Percentiles rank a stretch among this genome's conserved stretches.
phyloP scores from a whole-genome alignment of 2,113 vertebrate species.

The Dasyurus viverrinus region DNA sequence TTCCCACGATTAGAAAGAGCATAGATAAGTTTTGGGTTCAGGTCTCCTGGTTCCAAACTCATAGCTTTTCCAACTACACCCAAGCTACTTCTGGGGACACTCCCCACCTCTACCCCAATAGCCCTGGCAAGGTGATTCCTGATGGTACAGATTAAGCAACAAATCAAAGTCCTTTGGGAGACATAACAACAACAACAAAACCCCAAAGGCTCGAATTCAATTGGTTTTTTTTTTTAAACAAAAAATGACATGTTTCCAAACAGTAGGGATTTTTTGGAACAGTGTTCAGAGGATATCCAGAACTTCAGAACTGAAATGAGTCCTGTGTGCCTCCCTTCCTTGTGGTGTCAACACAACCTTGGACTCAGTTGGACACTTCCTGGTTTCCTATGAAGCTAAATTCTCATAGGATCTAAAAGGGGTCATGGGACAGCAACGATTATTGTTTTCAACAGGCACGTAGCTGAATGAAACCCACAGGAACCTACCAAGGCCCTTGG shows the following conservation, averaged over 20 bases:
- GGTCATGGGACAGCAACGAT: background rate
- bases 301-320: background rate
- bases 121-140: background rate
- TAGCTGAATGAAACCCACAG: conserved; percentile 1
- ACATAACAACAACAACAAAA: background rate
- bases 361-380: conserved; percentile 3
- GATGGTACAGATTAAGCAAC: background rate
- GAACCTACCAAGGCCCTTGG: background rate
- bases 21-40: background rate
- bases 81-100: background rate
- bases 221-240: background rate
- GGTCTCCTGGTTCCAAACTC: background rate
- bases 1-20: background rate
- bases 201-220: background rate
- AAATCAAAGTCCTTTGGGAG: background rate
- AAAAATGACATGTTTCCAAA: background rate
- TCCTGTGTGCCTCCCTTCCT: conserved; percentile 1
- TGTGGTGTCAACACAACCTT: background rate
- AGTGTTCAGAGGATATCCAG: background rate
- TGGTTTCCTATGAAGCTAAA: background rate
- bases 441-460: background rate
- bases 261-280: conserved; percentile 1
- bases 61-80: background rate
- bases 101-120: background rate
- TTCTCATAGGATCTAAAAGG: conserved; percentile 5